Base-by-base conservation (phyloP, 2,888 invertebrate species). In the Hydraecia micacea region DNA sequence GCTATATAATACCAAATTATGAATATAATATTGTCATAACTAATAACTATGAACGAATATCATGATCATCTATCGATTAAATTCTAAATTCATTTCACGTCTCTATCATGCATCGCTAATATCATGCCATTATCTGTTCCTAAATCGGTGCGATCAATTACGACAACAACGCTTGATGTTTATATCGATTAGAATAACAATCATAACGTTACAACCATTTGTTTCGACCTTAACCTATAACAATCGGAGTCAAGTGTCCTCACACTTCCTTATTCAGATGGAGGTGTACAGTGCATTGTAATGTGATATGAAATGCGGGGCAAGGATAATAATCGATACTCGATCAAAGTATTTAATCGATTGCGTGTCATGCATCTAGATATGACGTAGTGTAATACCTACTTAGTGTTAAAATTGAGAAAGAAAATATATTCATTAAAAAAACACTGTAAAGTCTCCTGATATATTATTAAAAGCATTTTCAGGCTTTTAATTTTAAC, bases 151-250 rank as follows among this genome's bases (percentile, higher is more conserved):
- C 74, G 74, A 88, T 88, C 88, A 88, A 88, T 88, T 84, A 87
- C 88, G 79, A 70, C 79, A 79, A 84, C 81, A 81, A 49, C 78
- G 72, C 71, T 77, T 73, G 72, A 84, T 80, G 79, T 80, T 84
- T 72, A 83, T 77, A 86, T 72, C 83, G 80, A 89, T 76, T 82
- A 78, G 76, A 87, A 88, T 82, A 83, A 81, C 81, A 88, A 88
- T 80, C 71, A 76, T 76, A 77, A 55, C 73, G 55, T 83, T 86
- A 73, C 65, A 15, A 69, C 62, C n/a, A 85, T 81, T 83, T 55
- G 78, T 81, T 74, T 79, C 86, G 92, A 89, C 94, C 94, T 94
- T 93, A 91, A 94, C 94, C 94, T 90, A 89, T 89, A 87, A 91
- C 87, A 89, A 89, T 90, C 77, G 87, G 84, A 87, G 88, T 81